A percentile compares a stretch with the other conserved stretches of the same genome.
These are phyloP conservation scores for Epiperipatus broadwayi DNA, from an alignment of 2,888 invertebrate genomes.

Conservation along the genomic window DNA sequence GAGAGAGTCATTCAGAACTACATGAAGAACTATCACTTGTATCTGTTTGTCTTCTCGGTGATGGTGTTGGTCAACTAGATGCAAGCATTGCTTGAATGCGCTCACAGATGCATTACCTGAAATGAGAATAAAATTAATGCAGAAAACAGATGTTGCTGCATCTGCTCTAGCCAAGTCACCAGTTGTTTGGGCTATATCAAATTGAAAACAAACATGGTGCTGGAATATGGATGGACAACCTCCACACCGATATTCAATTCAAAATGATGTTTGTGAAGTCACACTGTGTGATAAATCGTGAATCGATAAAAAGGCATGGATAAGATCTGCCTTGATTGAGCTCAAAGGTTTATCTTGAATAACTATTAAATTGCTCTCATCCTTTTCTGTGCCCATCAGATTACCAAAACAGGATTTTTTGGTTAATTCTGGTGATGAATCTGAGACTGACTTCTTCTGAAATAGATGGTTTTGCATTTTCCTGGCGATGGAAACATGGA, in stretches of 20 bases:
- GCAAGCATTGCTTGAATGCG: conserved; percentile 62
- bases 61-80: conserved; percentile 19
- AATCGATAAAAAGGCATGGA: conserved; percentile 47
- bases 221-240: conserved; percentile 92
- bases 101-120: conserved; percentile 91
- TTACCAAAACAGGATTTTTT: too few species aligned
- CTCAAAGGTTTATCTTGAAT: too few species aligned
- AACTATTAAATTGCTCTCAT: too few species aligned
- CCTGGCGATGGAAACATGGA: conserved; percentile 82
- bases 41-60: neutral
- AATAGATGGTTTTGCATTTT: conserved; percentile 43
- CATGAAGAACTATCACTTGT: too few species aligned
- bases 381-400: too few species aligned
- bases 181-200: conserved; percentile 31
- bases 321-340: conserved; percentile 6
- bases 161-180: conserved; percentile 39
- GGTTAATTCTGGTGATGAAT: conserved; percentile 83
- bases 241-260: conserved; percentile 83
- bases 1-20: too few species aligned
- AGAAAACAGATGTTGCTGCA: conserved; percentile 41
- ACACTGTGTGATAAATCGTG: conserved; percentile 91
- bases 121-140: conserved; percentile 77
- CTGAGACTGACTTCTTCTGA: conserved; percentile 72
- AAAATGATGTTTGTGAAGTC: conserved; percentile 91
- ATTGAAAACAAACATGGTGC: conserved; percentile 80